phyloP scores from a whole-genome alignment of 2,888 invertebrate species.

The Arge pagana region DNA sequence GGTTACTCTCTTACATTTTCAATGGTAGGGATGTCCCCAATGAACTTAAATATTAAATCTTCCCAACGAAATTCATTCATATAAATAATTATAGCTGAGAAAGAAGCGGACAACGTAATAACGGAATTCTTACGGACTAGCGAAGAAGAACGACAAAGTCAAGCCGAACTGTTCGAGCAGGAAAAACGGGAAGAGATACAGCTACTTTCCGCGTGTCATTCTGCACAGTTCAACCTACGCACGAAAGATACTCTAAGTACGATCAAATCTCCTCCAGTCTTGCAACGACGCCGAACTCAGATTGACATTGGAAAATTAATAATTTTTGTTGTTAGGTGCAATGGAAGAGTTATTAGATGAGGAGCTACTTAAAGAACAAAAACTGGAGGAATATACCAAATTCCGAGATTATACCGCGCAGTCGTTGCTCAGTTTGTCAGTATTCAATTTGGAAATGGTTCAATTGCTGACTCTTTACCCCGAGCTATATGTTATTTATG shows the following conservation, averaged over 20 bases:
- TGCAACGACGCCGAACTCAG: no score
- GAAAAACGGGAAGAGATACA: conserved; percentile 71
- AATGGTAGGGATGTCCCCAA: conserved; percentile 39
- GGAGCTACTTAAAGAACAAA: conserved; percentile 66
- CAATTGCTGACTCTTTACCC: not conserved
- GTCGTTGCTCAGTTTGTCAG: conserved; percentile 69
- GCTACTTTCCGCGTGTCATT: conserved; percentile 64
- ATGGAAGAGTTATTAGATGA: conserved; percentile 74
- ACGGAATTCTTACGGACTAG: conserved; percentile 68
- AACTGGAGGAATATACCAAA: conserved; percentile 68
- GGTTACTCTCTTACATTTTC: conserved; percentile 48
- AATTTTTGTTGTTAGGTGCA: conserved; percentile 57
- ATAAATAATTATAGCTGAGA: conserved; percentile 60
- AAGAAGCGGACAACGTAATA: conserved; percentile 69
- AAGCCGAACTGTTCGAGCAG: conserved; percentile 65
- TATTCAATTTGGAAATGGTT: conserved; percentile 34
- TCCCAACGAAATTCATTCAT: conserved; percentile 10
- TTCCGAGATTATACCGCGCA: conserved; percentile 62
- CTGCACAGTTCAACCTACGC: conserved; percentile 61
- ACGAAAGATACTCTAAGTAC: conserved; percentile 69
- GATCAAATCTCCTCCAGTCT: conserved; percentile 30
- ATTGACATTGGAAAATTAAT: conserved; percentile 14
- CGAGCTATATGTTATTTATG: not conserved
- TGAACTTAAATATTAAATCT: not conserved
- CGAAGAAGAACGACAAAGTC: conserved; percentile 66